phyloP scores from a whole-genome alignment of 1,140 invertebrate species.

The Ptiloglossa arizonensis region DNA sequence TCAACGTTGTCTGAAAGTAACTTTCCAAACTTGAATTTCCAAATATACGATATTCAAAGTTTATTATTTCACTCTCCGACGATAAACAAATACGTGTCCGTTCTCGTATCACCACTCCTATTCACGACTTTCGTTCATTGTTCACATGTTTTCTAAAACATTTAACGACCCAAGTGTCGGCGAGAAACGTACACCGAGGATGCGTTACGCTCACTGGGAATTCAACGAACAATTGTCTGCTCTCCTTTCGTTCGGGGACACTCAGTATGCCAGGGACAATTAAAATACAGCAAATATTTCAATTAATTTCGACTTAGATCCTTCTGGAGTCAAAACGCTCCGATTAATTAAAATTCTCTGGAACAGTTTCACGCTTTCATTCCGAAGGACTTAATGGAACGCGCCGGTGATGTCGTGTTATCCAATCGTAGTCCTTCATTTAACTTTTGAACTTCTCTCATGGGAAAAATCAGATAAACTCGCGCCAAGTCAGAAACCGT shows the following conservation, averaged over 20 bases:
- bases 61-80: too few species aligned
- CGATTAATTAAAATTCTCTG: constrained; percentile 33
- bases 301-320: constrained; percentile 6
- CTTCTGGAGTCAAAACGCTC: background rate
- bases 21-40: too few species aligned
- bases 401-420: constrained; percentile 31
- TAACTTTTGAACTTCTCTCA: constrained; percentile 18
- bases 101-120: too few species aligned
- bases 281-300: constrained; percentile 28
- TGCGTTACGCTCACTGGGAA: too few species aligned
- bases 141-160: too few species aligned
- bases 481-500: background rate
- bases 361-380: constrained; percentile 28
- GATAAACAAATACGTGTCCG: too few species aligned
- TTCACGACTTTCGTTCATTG: too few species aligned
- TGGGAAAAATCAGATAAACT: constrained; percentile 35
- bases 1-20: too few species aligned
- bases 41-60: too few species aligned
- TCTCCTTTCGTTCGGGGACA: background rate
- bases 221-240: background rate
- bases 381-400: constrained; percentile 25
- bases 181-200: too few species aligned
- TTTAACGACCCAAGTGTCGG: too few species aligned
- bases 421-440: constrained; percentile 25
- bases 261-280: background rate